phyloP scores from a whole-genome alignment of 2,113 vertebrate species.

The human (Homo sapiens) region DNA sequence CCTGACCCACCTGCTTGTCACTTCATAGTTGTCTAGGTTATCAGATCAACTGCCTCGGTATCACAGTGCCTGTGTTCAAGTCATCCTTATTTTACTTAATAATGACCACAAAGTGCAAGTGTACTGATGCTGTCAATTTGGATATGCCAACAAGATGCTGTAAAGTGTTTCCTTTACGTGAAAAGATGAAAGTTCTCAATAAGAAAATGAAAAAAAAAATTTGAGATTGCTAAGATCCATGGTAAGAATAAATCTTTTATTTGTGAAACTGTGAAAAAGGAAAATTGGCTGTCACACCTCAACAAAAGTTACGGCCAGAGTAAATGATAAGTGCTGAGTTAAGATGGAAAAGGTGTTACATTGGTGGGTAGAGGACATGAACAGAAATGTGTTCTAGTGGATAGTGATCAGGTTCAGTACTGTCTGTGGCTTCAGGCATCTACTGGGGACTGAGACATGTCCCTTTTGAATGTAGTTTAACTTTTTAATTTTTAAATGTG shows the following conservation, averaged over 20 bases:
- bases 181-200: neutral
- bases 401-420: neutral
- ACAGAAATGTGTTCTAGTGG: neutral
- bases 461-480: neutral
- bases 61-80: neutral
- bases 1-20: neutral
- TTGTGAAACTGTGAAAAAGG: neutral
- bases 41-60: neutral
- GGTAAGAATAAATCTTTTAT: neutral
- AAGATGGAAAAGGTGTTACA: neutral
- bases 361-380: neutral
- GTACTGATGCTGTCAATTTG: neutral
- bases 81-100: neutral
- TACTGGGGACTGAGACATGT: neutral
- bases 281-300: neutral
- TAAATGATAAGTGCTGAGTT: neutral
- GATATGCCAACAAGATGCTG: neutral
- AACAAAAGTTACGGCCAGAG: neutral
- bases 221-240: neutral
- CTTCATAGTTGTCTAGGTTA: neutral
- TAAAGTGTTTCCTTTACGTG: neutral
- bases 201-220: neutral
- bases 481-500: neutral
- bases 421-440: neutral
- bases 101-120: neutral